Percentiles rank a stretch among this genome's conserved stretches.
phyloP scores from a whole-genome alignment of 2,113 vertebrate genomes.

The Recurvirostra avosetta region DNA sequence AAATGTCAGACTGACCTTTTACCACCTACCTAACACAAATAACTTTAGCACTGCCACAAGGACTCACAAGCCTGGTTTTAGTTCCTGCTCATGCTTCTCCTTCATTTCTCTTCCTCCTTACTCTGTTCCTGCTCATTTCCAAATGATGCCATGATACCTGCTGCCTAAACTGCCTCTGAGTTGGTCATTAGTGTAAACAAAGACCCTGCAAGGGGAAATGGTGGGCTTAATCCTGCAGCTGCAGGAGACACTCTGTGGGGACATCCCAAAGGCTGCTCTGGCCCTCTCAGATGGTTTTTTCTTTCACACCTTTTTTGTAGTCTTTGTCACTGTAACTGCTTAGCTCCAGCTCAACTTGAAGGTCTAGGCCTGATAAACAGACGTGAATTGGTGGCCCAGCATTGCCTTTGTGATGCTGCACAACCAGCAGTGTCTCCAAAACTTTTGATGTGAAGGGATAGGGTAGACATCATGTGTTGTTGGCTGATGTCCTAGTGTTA shows the following conservation, averaged over 20 bases:
- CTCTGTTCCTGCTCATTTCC: background rate
- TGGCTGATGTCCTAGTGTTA: background rate
- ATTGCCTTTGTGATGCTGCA: background rate
- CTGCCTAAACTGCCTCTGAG: background rate
- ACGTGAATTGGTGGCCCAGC: background rate
- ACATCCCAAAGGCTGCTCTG: background rate
- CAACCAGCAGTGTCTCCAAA: background rate
- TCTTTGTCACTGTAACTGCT: background rate
- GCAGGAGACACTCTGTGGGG: background rate
- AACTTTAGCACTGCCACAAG: background rate
- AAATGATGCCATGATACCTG: background rate
- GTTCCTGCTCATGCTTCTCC: background rate
- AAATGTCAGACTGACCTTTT: accelerated
- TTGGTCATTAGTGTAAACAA: background rate
- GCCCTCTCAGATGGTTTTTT: background rate
- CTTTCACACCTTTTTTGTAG: background rate
- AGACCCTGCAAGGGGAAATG: background rate
- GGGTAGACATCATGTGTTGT: background rate
- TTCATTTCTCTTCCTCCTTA: background rate
- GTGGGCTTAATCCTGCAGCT: background rate
- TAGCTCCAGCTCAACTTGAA: background rate
- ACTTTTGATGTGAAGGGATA: background rate
- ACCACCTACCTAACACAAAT: accelerated
- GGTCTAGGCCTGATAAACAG: background rate
- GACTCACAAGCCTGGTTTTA: background rate